Evolutionary conservation across 2,113 vertebrate genomes (phyloP).

Genomic region (Lampris megalopsis): DNA sequence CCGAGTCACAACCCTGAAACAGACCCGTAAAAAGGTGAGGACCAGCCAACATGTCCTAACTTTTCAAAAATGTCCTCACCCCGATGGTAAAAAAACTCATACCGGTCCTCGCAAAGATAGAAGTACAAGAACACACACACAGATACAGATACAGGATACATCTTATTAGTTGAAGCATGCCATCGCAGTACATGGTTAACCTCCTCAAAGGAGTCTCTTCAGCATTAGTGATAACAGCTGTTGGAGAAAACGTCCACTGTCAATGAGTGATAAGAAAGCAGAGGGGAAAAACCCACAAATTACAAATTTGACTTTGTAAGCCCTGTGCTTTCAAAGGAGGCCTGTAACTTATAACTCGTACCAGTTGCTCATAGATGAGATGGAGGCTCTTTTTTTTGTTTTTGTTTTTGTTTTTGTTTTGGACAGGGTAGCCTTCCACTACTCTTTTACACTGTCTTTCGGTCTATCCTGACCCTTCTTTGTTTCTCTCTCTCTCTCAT

Average conservation of each 20-base stretch:
- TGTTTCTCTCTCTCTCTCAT: not conserved
- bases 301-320: conserved; percentile 58
- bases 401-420: conserved; percentile 14
- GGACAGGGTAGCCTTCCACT: not conserved
- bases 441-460: not conserved
- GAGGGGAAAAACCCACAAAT: conserved; percentile 7
- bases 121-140: not conserved
- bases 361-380: conserved; percentile 20
- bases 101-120: no score
- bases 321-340: conserved; percentile 35
- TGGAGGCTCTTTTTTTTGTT: conserved; percentile 7
- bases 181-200: conserved; percentile 9
- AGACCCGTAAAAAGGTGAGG: no score
- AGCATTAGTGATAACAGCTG: conserved; percentile 33
- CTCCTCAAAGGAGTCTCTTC: conserved; percentile 13
- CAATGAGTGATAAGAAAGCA: conserved; percentile 43
- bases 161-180: conserved; percentile 7
- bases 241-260: conserved; percentile 18
- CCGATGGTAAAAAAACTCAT: no score
- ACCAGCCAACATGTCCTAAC: no score
- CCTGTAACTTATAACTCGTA: conserved; percentile 49
- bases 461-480: not conserved
- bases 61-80: no score
- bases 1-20: no score
- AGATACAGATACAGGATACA: conserved; percentile 13